Conservation (phyloP, 2,888 invertebrate genomes). For the Pocota personata region DNA sequence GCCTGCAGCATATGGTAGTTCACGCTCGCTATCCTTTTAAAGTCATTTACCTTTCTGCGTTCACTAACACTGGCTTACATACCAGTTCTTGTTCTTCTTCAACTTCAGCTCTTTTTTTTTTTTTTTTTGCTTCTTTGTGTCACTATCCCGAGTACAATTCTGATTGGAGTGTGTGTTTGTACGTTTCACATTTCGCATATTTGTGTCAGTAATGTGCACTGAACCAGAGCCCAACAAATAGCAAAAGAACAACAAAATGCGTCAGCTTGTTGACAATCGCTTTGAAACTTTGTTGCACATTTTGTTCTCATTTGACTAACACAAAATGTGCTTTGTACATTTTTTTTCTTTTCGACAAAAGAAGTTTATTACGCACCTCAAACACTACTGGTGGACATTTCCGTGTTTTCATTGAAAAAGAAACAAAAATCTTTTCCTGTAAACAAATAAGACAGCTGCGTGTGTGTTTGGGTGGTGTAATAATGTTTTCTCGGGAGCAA, state of each 20-base stretch:
- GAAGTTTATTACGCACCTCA: slow-evolving; percentile 46
- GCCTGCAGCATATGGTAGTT: slow-evolving; percentile 38
- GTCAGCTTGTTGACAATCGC: slow-evolving; percentile 50
- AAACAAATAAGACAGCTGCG: slow-evolving; percentile 19
- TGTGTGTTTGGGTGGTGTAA: neutral
- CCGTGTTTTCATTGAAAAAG: slow-evolving; percentile 33
- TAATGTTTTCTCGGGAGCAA: neutral
- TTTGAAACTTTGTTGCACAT: slow-evolving; percentile 33
- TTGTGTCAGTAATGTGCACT: slow-evolving; percentile 74
- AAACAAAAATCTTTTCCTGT: neutral
- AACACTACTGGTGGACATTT: slow-evolving; percentile 35
- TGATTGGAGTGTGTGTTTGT: slow-evolving; percentile 22
- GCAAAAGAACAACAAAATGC: slow-evolving; percentile 30
- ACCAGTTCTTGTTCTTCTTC: slow-evolving; percentile 27
- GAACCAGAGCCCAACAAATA: slow-evolving; percentile 55
- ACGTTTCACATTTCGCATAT: slow-evolving; percentile 72
- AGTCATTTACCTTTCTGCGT: slow-evolving; percentile 67
- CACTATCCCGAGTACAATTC: slow-evolving; percentile 16
- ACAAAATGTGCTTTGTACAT: slow-evolving; percentile 4
- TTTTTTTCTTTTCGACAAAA: slow-evolving; percentile 40
- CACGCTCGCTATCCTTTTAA: slow-evolving; percentile 66
- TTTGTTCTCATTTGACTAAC: slow-evolving; percentile 31
- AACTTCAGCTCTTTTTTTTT: neutral
- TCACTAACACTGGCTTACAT: slow-evolving; percentile 17
- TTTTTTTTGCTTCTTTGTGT: slow-evolving; percentile 44